Evolutionary conservation across 2,113 vertebrate genomes (phyloP), one percentile per base, ranked within the genome.

Genomic region (Pagrus major): DNA sequence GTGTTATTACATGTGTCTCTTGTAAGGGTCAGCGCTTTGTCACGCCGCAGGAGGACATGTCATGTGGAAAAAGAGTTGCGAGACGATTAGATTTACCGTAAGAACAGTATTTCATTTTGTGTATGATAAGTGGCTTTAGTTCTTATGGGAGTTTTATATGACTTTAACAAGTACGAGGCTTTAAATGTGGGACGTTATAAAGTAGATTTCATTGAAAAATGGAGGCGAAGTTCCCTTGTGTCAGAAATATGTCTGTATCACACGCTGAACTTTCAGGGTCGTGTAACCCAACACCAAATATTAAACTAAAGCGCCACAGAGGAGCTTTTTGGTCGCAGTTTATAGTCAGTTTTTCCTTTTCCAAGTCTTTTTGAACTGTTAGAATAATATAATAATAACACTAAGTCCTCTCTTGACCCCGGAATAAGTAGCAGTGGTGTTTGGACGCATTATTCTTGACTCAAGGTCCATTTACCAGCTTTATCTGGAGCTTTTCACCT

Each of bases 1-100:
- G 73, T 56, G 78, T 70, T 61, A 78, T 83, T 52, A 68, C 91
- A 85, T 79, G 83, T 90, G 89, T 74, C 79, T 1, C 58, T 15
- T 67, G 56, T 37, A 21, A 58, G 71, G 83, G 75, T 80, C 71
- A 33, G 33, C 9, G 66, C 63, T 70, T 23, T 23, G 66, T 49
- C 72, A 29, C 37, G 41, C 68, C 49, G 21, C 80, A 77, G 51
- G 70, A 61, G 71, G 79, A 71, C 47, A 15, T 41, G 56, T 56
- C 58, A 80, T 83, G 76, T 78, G 90, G 83, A 66, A 79, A 77
- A 78, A 44, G 42, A 71, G 14, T 54, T 70, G 39, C 8, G 56
- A 60, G 46, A 56, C 8, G 16, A 74, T 72, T 66, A 51, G 41
- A 54, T 68, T 81, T 47, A 74, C 33, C 15, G 51, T 54, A 27